Conservation (phyloP, 64 coral and sea anemone genomes). For the Pocillopora verrucosa region DNA sequence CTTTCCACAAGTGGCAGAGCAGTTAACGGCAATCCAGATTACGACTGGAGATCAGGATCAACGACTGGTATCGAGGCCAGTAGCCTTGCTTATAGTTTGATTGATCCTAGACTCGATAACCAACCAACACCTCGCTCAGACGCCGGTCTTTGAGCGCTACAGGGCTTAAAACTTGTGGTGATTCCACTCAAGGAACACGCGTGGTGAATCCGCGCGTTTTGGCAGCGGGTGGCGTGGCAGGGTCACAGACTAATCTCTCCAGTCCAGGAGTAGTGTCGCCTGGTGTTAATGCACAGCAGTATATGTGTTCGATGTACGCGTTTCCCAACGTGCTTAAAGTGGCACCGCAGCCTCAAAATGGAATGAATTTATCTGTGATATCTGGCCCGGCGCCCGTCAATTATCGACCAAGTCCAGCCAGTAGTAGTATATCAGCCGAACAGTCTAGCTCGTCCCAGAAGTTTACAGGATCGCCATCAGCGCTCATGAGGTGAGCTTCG, state of each 20-base stretch:
- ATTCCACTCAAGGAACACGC: constrained; percentile 34
- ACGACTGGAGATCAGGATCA: constrained; percentile 29
- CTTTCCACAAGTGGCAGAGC: constrained; percentile 44
- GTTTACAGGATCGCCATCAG: constrained; percentile 10
- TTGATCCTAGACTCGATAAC: constrained; percentile 56
- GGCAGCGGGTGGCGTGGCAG: constrained; percentile 2
- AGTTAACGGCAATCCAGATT: constrained; percentile 49
- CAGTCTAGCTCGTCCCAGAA: not conserved
- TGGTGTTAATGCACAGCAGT: constrained; percentile 61
- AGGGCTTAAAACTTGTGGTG: constrained; percentile 35
- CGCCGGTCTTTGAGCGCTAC: constrained; percentile 86
- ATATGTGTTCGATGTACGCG: constrained; percentile 79
- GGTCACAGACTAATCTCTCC: constrained; percentile 72
- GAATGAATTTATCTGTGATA: constrained; percentile 88
- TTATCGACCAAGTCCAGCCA: constrained; percentile 43
- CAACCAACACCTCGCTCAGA: constrained; percentile 53
- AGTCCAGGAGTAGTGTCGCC: constrained; percentile 55
- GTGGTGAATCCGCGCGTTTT: constrained; percentile 54
- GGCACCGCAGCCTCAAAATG: constrained; percentile 64
- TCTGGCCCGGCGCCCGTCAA: constrained; percentile 89
- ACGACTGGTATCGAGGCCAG: not conserved
- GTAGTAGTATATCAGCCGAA: not conserved
- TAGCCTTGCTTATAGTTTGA: constrained; percentile 1
- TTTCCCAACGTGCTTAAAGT: constrained; percentile 77
- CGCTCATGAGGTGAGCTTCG: not conserved